These are phyloP conservation scores for Phorcus lineatus DNA, from an alignment of 2,888 invertebrate species.

Conservation along the genomic window DNA sequence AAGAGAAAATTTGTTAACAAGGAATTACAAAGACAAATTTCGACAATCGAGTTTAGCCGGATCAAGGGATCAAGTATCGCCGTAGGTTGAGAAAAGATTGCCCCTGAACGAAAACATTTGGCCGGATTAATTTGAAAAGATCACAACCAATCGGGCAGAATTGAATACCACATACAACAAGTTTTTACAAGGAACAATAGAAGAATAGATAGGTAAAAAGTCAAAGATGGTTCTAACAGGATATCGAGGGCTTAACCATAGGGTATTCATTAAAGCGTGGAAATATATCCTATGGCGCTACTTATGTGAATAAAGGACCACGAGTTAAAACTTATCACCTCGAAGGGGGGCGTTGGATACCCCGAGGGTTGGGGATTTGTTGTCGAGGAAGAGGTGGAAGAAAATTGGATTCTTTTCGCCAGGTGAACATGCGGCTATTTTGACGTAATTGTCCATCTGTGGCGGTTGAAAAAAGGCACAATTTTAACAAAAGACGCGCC, in stretches of 20 bases:
- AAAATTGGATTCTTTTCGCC: neutral
- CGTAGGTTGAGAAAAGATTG: neutral
- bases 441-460: constrained; percentile 12
- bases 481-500: too few relatives aligned
- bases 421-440: neutral
- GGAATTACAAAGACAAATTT: neutral
- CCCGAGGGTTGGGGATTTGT: neutral
- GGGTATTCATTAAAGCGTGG: neutral
- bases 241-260: neutral
- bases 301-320: neutral
- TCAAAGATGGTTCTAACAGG: constrained; percentile 18
- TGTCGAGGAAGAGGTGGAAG: neutral
- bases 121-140: neutral
- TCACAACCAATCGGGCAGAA: neutral
- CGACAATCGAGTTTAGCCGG: neutral
- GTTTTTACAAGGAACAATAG: constrained; percentile 7
- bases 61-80: neutral
- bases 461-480: neutral
- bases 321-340: constrained; percentile 21
- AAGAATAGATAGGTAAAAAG: neutral
- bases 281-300: neutral
- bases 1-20: too few relatives aligned
- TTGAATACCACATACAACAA: neutral
- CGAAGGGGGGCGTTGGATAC: neutral
- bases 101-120: neutral